phyloP scores from a whole-genome alignment of 2,888 invertebrate species.

The Sphaeridia pumilis region DNA sequence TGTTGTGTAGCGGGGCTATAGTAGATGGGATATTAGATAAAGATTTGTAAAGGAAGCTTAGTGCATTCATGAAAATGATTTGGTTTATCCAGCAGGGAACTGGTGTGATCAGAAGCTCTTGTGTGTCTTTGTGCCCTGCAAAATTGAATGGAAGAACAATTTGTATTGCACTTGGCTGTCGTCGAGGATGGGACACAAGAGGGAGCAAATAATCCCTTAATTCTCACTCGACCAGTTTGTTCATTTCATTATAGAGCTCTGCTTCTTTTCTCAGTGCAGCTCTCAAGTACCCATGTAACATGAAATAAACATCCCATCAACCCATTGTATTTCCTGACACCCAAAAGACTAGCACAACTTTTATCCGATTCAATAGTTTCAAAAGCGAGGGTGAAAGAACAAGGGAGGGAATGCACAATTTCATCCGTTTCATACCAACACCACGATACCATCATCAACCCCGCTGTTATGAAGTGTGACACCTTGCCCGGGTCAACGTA shows the following conservation, averaged over 20 bases:
- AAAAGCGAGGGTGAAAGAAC: not conserved
- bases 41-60: not conserved
- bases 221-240: slow-evolving; percentile 8
- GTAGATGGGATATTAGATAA: not conserved
- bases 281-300: slow-evolving; percentile 2
- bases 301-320: slow-evolving; percentile 3
- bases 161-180: too few species aligned
- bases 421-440: too few species aligned
- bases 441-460: too few species aligned
- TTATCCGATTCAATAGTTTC: too few species aligned
- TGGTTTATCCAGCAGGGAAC: not conserved
- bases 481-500: too few species aligned
- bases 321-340: not conserved
- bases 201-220: slow-evolving; percentile 3
- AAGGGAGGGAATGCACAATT: too few species aligned
- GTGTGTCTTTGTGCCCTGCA: not conserved
- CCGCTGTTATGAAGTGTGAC: too few species aligned
- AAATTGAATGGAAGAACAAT: not conserved
- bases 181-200: too few species aligned
- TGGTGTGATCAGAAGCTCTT: not conserved
- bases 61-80: slow-evolving; percentile 3
- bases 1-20: too few species aligned
- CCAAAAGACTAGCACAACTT: too few species aligned
- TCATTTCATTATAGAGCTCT: slow-evolving; percentile 4
- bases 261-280: too few species aligned